Evolutionary conservation across 1,140 invertebrate genomes (phyloP), one percentile per base, ranked within the genome.

Genomic region (Trichonephila clavipes): DNA sequence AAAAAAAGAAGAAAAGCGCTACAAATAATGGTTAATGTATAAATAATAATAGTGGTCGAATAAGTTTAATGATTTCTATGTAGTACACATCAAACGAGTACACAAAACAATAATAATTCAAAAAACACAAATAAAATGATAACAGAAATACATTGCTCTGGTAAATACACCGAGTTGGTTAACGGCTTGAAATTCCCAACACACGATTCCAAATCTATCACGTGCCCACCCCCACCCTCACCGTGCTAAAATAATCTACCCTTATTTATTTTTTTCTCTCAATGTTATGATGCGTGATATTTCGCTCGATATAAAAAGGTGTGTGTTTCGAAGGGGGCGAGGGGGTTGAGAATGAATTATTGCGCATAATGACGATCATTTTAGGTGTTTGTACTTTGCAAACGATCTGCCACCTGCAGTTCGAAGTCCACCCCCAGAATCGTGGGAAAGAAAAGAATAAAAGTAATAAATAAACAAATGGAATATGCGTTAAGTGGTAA

Each of bases 141-240:
- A 88, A 66, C 66, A 62, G 24, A 90, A 82, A 51, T 28, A 72
- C 40, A 44, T 40, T 24, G 88, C 40, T 51, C 14, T n/a, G 18
- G 72, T 89, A 61, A 51, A 51, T 61, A 58, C n/a, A 66, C 58
- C 44, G 66, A 24, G 62, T 72, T 51, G 59, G n/a, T 58, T 44
- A 16, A 40, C 21, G 77, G 59, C 19, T 44, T 12, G 88, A 69
- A 89, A 89, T 77, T 77, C 72, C 12, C 21, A 64, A 40, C 77
- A 81, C 90, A 92, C 90, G 90, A 92, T 66, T 85, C 34, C n/a
- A 62, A 85, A 92, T 92, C 90, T 92, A 92, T 92, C 90, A 92
- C 59, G 14, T 14, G 34, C 61, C 34, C 34, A 85, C 34, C 18
- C 72, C 28, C 28, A 8, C 72, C 72, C 28, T 21, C 62, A 12